Base-by-base conservation (phyloP, 2,888 invertebrate genomes). In the Balanococcus diminutus region DNA sequence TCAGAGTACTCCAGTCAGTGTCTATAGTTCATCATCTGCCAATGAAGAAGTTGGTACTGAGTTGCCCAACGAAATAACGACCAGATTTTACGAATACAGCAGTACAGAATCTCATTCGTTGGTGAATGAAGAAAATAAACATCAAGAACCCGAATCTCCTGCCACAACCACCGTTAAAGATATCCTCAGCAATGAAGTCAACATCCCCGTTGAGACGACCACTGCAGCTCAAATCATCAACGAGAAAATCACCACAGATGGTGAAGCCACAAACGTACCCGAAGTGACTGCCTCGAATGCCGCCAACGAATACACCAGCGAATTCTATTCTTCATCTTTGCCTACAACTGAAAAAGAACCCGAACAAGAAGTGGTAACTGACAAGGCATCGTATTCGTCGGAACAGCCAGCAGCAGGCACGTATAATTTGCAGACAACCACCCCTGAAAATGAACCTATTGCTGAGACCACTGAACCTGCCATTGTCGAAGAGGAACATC, bases 241-340 rank as follows among this genome's bases (percentile, higher is more conserved):
- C 9, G 75, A 79, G 4, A 67, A 67, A 28, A 67, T 67, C 11
- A 28, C 28, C 28, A 67, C 25, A 14, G 67, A 67, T 19, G 19
- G 75, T 2, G 75, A 79, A 19, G n/a, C 36, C 36, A 19, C 75
- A 36, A 32, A 19, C 19, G 19, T 36, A 36, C 32, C 36, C 8
- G 75, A 79, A 19, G n/a, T 19, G 4, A 79, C 75, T n/a, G 36
- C 31, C 36, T 32, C 72, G 14, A 72, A 31, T 31, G 22, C 28
- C 4, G n/a, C 36, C 28, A 79, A 79, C 75, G 75, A 79, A 36
- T 36, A 36, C 19, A 79, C 75, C 22, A 79, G 75, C 36, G 75
- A 79, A 36, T 28, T 36, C 14, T 79, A 79, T 19, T 79, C 75
- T 32, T 79, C 75, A 3, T 36, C 75, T 36, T 36, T 9, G 3